Evolutionary conservation across 2,797 vertebrate species (phyloP).

Genomic region (Xenopus petersii): DNA sequence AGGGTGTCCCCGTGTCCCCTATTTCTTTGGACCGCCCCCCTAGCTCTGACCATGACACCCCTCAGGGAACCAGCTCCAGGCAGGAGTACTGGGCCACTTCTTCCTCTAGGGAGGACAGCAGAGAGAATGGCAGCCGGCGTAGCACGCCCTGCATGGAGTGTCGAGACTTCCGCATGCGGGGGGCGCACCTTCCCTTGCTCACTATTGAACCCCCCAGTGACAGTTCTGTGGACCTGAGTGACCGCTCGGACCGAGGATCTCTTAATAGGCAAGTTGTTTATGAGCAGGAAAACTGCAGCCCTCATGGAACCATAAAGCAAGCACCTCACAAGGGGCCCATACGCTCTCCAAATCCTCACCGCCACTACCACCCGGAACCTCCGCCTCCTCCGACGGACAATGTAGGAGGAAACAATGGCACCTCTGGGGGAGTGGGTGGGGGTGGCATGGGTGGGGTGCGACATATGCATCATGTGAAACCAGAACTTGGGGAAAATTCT

Average conservation of each 20-base stretch:
- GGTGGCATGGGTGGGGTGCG: slow-evolving; percentile 67
- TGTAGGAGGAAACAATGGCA: slow-evolving; percentile 64
- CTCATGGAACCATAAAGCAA: slow-evolving; percentile 84
- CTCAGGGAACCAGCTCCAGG: slow-evolving; percentile 68
- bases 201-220: slow-evolving; percentile 93
- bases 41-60: slow-evolving; percentile 73
- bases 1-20: slow-evolving; percentile 81
- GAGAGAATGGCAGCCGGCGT: slow-evolving; percentile 77
- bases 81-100: slow-evolving; percentile 81
- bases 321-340: slow-evolving; percentile 54
- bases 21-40: slow-evolving; percentile 83
- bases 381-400: slow-evolving; percentile 71
- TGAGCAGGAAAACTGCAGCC: slow-evolving; percentile 79
- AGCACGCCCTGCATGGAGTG: slow-evolving; percentile 88
- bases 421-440: slow-evolving; percentile 65
- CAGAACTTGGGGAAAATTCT: slow-evolving; percentile 64
- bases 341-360: slow-evolving; percentile 66
- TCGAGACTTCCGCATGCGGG: slow-evolving; percentile 81
- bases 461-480: slow-evolving; percentile 39
- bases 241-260: slow-evolving; percentile 89
- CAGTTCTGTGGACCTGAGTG: slow-evolving; percentile 92
- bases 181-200: slow-evolving; percentile 84
- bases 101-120: slow-evolving; percentile 77
- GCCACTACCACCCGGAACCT: slow-evolving; percentile 77
- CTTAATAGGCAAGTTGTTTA: slow-evolving; percentile 83